Evolutionary conservation across 2,888 invertebrate species (phyloP).

Genomic region (Apotomis capreana): DNA sequence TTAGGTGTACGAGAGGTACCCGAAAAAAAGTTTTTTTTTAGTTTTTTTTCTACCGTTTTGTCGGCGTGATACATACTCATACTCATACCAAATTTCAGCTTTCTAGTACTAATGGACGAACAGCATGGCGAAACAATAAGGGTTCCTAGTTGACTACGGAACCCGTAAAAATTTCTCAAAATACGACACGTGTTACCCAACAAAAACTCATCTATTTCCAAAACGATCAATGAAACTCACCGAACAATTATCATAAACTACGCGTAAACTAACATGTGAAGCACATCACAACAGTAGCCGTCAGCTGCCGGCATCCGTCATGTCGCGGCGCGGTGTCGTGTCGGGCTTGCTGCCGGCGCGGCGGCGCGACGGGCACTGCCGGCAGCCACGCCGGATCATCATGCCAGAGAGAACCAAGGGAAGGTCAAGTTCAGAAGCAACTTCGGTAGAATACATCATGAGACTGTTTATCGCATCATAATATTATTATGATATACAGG

Average conservation of each 20-base stretch:
- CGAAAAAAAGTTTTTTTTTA: too few species aligned
- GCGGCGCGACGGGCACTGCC: slow-evolving; percentile 44
- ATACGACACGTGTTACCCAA: neutral
- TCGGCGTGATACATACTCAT: too few species aligned
- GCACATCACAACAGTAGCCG: slow-evolving; percentile 55
- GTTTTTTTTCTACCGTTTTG: too few species aligned
- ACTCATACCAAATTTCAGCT: too few species aligned
- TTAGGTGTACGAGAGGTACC: too few species aligned
- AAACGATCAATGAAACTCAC: slow-evolving; percentile 33
- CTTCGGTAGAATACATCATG: neutral
- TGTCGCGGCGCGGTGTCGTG: slow-evolving; percentile 46
- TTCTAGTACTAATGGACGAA: too few species aligned
- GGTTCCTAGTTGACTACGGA: too few species aligned
- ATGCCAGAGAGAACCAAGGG: slow-evolving; percentile 57
- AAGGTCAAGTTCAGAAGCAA: slow-evolving; percentile 75
- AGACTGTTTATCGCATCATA: too few species aligned
- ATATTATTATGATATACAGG: too few species aligned
- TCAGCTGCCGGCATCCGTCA: slow-evolving; percentile 14
- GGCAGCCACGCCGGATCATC: slow-evolving; percentile 47
- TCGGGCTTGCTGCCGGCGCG: slow-evolving; percentile 42
- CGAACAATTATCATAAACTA: slow-evolving; percentile 29
- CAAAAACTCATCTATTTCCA: neutral
- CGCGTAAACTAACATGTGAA: slow-evolving; percentile 27
- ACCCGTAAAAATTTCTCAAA: too few species aligned
- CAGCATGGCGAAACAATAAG: too few species aligned